Conservation (phyloP, 2,113 vertebrate species). For the Thalassoma bifasciatum region DNA sequence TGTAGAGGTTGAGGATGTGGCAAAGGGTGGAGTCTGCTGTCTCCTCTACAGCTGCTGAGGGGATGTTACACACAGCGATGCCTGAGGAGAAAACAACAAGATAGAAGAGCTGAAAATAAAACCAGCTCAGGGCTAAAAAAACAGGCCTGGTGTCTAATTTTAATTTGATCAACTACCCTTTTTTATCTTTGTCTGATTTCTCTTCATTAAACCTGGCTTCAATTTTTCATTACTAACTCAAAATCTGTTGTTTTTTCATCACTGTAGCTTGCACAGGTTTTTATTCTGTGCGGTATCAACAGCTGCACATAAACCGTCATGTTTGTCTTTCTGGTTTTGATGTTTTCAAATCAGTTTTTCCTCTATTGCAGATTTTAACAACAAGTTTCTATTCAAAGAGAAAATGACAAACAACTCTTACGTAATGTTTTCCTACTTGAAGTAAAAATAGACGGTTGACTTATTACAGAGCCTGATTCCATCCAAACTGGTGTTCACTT, state of each 20-base stretch:
- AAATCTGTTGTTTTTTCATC: too few relatives aligned
- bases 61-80: conserved; percentile 98
- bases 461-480: not conserved
- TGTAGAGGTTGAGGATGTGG: conserved; percentile 96
- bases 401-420: not conserved
- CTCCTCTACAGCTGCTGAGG: conserved; percentile 95
- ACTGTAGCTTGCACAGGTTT: too few relatives aligned
- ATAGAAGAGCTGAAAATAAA: not conserved
- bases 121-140: not conserved
- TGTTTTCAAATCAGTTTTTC: not conserved
- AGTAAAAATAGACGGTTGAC: not conserved
- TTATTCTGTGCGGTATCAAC: not conserved
- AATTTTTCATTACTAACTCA: too few relatives aligned
- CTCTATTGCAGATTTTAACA: not conserved
- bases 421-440: not conserved
- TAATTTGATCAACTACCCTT: not conserved
- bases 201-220: too few relatives aligned
- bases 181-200: not conserved
- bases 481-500: not conserved
- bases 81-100: conserved; percentile 77
- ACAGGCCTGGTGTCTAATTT: not conserved
- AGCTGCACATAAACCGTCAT: not conserved
- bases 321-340: not conserved
- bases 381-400: not conserved
- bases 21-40: conserved; percentile 96